Evolutionary conservation across 2,888 invertebrate genomes (phyloP).

Genomic region (Cordilura impudica): DNA sequence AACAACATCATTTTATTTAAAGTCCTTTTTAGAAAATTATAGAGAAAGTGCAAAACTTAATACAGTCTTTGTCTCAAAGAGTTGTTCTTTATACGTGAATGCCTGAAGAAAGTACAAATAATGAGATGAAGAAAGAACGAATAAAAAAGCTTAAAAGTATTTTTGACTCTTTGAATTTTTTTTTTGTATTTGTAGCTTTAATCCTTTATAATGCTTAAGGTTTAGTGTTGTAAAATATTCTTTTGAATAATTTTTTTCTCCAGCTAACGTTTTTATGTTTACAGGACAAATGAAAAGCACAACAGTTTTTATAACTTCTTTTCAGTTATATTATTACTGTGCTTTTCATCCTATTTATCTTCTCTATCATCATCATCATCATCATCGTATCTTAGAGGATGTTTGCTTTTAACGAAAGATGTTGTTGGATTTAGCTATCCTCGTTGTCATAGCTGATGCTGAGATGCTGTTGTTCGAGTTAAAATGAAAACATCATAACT

Average conservation of each 20-base stretch:
- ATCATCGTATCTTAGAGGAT: slow-evolving; percentile 8
- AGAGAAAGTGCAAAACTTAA: no score
- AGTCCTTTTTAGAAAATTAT: no score
- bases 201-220: slow-evolving; percentile 47
- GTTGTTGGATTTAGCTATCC: no score
- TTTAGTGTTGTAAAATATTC: slow-evolving; percentile 40
- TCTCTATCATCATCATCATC: no score
- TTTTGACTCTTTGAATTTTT: slow-evolving; percentile 3
- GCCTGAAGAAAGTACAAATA: no score
- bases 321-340: slow-evolving; percentile 1
- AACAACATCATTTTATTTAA: no score
- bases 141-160: not conserved
- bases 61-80: no score
- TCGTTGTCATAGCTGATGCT: not conserved
- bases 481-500: slow-evolving; percentile 21
- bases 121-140: not conserved
- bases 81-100: no score
- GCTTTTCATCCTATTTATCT: no score
- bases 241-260: slow-evolving; percentile 12
- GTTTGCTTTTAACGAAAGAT: slow-evolving; percentile 3
- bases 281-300: not conserved
- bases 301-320: not conserved
- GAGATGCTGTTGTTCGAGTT: not conserved
- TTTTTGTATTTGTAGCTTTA: not conserved
- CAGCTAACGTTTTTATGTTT: slow-evolving; percentile 20